phyloP scores from a whole-genome alignment of 2,113 vertebrate genomes.

The Abramis brama region DNA sequence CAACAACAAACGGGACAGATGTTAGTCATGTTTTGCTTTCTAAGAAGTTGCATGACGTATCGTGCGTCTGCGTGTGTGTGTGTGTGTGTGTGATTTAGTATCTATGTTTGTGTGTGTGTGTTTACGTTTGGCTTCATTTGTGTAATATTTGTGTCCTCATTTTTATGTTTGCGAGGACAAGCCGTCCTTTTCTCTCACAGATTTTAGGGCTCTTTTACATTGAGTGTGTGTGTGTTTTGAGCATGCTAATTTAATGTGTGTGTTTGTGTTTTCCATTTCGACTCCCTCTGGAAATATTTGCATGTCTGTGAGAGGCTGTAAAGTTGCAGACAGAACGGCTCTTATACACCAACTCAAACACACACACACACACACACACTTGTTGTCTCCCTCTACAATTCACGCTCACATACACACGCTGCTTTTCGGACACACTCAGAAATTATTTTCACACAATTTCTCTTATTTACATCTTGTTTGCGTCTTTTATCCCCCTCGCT shows the following conservation, averaged over 20 bases:
- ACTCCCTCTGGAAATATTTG: slow-evolving; percentile 61
- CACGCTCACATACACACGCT: background rate
- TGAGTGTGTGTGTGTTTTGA: slow-evolving; percentile 39
- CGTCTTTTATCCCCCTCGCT: background rate
- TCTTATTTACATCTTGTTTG: slow-evolving; percentile 7
- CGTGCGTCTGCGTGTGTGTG: background rate
- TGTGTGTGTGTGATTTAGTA: slow-evolving; percentile 7
- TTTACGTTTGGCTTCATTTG: background rate
- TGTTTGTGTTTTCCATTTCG: slow-evolving; percentile 59
- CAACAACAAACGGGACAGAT: background rate
- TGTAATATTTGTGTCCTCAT: slow-evolving; percentile 21
- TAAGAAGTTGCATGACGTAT: background rate
- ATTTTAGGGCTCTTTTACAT: slow-evolving; percentile 36
- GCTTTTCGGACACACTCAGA: background rate
- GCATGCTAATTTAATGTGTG: slow-evolving; percentile 54
- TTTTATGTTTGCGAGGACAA: slow-evolving; percentile 38
- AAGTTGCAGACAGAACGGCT: slow-evolving; percentile 57
- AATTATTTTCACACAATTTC: slow-evolving; percentile 8
- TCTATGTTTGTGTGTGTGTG: background rate
- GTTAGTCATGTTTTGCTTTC: background rate
- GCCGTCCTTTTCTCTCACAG: slow-evolving; percentile 7
- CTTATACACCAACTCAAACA: slow-evolving; percentile 43
- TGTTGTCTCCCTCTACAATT: slow-evolving; percentile 5
- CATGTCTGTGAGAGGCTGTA: slow-evolving; percentile 60
- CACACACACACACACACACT: slow-evolving; percentile 36